Conservation (phyloP, 2,888 invertebrate species). For the Oxyteleia sp. region DNA sequence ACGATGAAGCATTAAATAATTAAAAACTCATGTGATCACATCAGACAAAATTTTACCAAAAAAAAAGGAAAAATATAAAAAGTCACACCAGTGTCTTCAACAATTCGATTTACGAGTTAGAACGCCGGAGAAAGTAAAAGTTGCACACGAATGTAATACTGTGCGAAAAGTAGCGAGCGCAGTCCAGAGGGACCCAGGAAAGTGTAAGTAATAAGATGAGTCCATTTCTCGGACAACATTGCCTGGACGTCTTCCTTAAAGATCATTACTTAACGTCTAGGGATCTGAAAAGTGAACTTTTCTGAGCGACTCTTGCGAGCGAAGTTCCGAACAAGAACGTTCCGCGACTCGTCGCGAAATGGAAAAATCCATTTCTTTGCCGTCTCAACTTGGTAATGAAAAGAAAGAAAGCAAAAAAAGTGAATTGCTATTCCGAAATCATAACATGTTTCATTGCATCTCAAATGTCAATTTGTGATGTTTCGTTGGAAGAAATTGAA, state of each 20-base stretch:
- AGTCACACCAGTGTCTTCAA: not conserved
- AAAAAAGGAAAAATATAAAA: too few species aligned
- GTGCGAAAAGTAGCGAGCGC: not conserved
- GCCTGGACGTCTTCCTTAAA: slow-evolving; percentile 15
- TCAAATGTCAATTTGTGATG: not conserved
- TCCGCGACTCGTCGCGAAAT: too few species aligned
- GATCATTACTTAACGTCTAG: slow-evolving; percentile 10
- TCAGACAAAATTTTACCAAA: too few species aligned
- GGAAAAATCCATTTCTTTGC: too few species aligned
- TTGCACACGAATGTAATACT: not conserved
- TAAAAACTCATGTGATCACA: too few species aligned
- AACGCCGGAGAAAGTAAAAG: slow-evolving; percentile 15
- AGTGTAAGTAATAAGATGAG: slow-evolving; percentile 34
- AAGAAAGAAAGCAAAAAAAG: too few species aligned
- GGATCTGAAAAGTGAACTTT: not conserved
- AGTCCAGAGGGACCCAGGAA: not conserved
- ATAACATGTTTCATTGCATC: too few species aligned
- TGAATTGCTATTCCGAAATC: too few species aligned
- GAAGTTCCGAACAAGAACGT: too few species aligned
- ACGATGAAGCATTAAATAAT: too few species aligned
- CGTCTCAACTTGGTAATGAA: too few species aligned
- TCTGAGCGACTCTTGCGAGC: too few species aligned
- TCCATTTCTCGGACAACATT: slow-evolving; percentile 26
- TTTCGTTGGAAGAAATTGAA: not conserved
- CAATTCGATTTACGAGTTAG: slow-evolving; percentile 13